phyloP scores from a whole-genome alignment of 2,888 invertebrate genomes.

The Polymixis lichenea region DNA sequence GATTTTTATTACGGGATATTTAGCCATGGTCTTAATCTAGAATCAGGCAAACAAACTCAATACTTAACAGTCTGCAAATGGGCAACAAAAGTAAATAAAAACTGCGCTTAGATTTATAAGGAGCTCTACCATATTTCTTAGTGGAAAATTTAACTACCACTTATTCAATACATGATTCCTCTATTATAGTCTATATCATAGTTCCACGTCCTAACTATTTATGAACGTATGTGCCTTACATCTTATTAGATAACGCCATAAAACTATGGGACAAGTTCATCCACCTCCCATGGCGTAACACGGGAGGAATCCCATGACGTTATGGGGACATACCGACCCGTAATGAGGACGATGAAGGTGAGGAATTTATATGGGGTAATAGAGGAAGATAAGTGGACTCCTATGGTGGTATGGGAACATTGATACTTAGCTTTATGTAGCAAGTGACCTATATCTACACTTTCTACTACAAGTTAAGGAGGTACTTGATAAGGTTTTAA shows the following conservation, averaged over 20 bases:
- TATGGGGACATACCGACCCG: constrained; percentile 32
- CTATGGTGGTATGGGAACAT: constrained; percentile 4
- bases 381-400: constrained; percentile 20
- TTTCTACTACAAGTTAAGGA: constrained; percentile 21
- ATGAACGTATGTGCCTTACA: neutral
- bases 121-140: neutral
- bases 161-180: neutral
- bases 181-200: too few relatives aligned
- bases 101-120: neutral
- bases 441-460: neutral
- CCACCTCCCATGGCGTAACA: constrained; percentile 38
- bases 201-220: constrained; percentile 7
- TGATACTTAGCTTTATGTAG: neutral
- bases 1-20: too few relatives aligned
- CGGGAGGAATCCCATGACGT: constrained; percentile 31
- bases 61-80: too few relatives aligned
- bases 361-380: constrained; percentile 53
- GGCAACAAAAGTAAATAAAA: neutral
- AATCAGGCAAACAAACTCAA: too few relatives aligned
- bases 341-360: constrained; percentile 27
- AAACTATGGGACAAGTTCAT: constrained; percentile 21
- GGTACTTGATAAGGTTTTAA: constrained; percentile 21
- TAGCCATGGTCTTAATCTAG: too few relatives aligned
- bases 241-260: constrained; percentile 39
- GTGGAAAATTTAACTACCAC: neutral